Conservation (phyloP, 2,888 invertebrate genomes). For the Lordiphosa andalusiaca region DNA sequence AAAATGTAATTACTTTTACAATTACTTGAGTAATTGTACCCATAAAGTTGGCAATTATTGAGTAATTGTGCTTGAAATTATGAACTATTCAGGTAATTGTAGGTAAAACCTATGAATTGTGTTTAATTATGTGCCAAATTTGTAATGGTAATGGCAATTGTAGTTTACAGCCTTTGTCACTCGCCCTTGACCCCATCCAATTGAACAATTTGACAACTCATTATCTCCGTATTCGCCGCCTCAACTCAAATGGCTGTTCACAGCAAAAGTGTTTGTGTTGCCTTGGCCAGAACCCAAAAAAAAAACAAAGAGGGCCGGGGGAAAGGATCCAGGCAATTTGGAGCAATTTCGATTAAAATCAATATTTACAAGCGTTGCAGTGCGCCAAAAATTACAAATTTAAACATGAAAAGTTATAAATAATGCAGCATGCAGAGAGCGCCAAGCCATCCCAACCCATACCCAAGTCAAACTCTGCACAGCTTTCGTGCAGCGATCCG, state of each 20-base stretch:
- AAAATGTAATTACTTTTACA: too few species aligned
- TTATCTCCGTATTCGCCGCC: too few species aligned
- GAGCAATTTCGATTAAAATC: conserved; percentile 79
- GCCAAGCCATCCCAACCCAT: conserved; percentile 4
- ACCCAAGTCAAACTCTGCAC: conserved; percentile 28
- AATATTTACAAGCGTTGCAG: conserved; percentile 65
- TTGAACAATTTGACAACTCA: too few species aligned
- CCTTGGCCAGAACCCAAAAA: conserved; percentile 31
- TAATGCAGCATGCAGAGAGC: conserved; percentile 44
- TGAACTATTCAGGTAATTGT: too few species aligned
- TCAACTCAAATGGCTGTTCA: conserved; percentile 30
- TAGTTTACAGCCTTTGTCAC: too few species aligned
- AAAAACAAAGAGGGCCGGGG: conserved; percentile 43
- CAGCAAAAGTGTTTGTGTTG: conserved; percentile 73
- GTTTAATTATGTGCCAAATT: too few species aligned
- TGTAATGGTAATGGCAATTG: too few species aligned
- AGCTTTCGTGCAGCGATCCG: conserved; percentile 42
- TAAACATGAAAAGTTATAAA: conserved; percentile 68
- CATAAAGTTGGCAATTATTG: too few species aligned
- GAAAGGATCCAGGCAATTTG: conserved; percentile 59
- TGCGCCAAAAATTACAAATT: conserved; percentile 67
- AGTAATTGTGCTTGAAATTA: too few species aligned
- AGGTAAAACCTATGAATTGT: too few species aligned
- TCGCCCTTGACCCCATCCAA: too few species aligned
- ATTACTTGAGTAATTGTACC: too few species aligned